Evolutionary conservation across 1,140 invertebrate genomes (phyloP).

Genomic region (Polyergus mexicanus): DNA sequence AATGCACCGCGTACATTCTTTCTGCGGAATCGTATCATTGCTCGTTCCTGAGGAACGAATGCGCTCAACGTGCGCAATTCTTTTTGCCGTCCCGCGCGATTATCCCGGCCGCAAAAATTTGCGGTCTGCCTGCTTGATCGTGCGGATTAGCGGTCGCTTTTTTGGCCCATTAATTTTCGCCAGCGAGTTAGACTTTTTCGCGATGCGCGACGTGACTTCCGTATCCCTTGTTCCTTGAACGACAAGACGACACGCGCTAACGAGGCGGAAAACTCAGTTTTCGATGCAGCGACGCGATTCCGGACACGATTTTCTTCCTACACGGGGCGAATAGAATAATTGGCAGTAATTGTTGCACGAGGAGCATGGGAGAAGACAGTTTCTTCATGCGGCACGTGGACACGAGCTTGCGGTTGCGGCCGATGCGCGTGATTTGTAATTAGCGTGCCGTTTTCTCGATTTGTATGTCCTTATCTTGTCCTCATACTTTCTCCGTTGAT

Average conservation of each 20-base stretch:
- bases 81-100: conserved; percentile 61
- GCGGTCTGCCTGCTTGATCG: conserved; percentile 72
- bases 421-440: conserved; percentile 34
- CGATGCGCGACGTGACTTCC: conserved; percentile 28
- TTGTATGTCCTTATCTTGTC: conserved; percentile 13
- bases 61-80: conserved; percentile 5
- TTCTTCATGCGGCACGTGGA: conserved; percentile 22
- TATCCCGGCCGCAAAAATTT: conserved; percentile 78
- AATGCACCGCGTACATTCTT: conserved; percentile 1
- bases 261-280: conserved; percentile 44
- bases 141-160: conserved; percentile 81
- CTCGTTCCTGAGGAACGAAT: conserved; percentile 33
- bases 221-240: conserved; percentile 37
- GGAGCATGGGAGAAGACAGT: background rate
- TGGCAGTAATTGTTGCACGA: conserved; percentile 28
- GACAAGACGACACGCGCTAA: conserved; percentile 36
- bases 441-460: conserved; percentile 15
- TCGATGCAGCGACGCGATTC: conserved; percentile 1
- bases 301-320: conserved; percentile 11
- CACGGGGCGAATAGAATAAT: conserved; percentile 26
- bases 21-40: background rate
- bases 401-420: conserved; percentile 32
- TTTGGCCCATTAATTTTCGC: conserved; percentile 78
- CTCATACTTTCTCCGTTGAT: background rate
- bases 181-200: conserved; percentile 68